Percentiles rank a stretch among this genome's conserved stretches.
phyloP scores from a whole-genome alignment of 2,797 vertebrate species.

The Pseudochirops corinnae region DNA sequence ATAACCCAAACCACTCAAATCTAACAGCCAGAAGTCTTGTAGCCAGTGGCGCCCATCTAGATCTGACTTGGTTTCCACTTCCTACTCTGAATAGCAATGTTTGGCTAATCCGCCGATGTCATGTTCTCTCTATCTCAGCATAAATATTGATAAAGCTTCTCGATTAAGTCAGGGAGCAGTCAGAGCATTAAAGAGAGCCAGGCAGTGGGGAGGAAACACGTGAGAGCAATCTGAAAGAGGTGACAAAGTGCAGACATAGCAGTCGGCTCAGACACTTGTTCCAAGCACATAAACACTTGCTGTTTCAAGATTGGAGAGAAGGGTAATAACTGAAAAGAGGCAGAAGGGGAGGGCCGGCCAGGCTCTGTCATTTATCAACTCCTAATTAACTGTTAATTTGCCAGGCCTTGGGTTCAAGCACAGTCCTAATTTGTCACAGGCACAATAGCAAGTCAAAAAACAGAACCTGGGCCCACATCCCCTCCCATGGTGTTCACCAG shows the following conservation, averaged over 20 bases:
- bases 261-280: conserved; percentile 91
- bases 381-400: conserved; percentile 93
- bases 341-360: conserved; percentile 69
- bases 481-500: neutral
- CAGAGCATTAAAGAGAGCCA: conserved; percentile 46
- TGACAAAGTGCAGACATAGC: conserved; percentile 91
- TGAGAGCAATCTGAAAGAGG: conserved; percentile 85
- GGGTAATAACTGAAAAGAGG: conserved; percentile 80
- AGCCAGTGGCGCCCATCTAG: neutral
- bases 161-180: conserved; percentile 54
- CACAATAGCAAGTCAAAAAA: conserved; percentile 71
- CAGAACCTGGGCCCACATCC: neutral
- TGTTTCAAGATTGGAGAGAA: conserved; percentile 83
- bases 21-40: neutral
- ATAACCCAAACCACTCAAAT: neutral
- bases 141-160: conserved; percentile 67
- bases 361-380: conserved; percentile 91
- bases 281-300: conserved; percentile 92
- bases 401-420: conserved; percentile 90
- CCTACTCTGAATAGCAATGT: neutral
- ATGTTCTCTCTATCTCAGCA: conserved; percentile 40
- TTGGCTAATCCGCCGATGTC: neutral
- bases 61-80: neutral
- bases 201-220: conserved; percentile 75
- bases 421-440: conserved; percentile 89